These are phyloP conservation scores for Halichoerus grypus DNA, from an alignment of 2,113 vertebrate genomes.

Conservation along the genomic window DNA sequence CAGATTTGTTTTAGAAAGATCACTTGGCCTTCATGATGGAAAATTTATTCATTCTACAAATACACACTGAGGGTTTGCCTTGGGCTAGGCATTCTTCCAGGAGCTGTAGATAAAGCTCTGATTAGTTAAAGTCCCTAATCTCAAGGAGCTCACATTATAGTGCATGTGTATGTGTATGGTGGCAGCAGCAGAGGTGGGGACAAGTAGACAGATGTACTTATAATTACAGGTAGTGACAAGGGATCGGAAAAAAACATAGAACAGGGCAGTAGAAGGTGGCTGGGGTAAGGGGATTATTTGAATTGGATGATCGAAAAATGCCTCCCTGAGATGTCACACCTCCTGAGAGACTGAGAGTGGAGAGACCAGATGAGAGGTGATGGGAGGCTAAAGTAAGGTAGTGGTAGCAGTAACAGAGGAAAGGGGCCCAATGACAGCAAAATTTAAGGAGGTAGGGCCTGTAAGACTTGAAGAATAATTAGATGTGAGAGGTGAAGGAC, in stretches of 20 bases:
- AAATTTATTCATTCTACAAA: neutral
- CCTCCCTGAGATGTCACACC: neutral
- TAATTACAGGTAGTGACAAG: neutral
- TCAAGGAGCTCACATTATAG: neutral
- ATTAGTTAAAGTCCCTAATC: neutral
- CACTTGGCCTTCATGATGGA: neutral
- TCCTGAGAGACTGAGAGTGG: neutral
- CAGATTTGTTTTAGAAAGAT: conserved; percentile 43
- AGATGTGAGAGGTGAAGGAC: neutral
- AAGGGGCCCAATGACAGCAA: neutral
- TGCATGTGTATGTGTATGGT: neutral
- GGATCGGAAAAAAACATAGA: neutral
- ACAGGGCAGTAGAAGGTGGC: neutral
- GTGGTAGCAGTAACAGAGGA: neutral
- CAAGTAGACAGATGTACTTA: neutral
- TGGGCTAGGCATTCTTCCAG: neutral
- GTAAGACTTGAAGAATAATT: neutral
- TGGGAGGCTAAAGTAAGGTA: neutral
- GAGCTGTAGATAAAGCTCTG: neutral
- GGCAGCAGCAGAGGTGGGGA: neutral
- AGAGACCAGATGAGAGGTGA: neutral
- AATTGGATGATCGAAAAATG: neutral
- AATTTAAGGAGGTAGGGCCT: neutral
- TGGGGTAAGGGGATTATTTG: neutral
- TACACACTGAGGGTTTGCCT: neutral